Percentiles rank a stretch among this genome's conserved stretches.
phyloP scores from a whole-genome alignment of 2,888 invertebrate genomes.

The Acrobasis repandana region DNA sequence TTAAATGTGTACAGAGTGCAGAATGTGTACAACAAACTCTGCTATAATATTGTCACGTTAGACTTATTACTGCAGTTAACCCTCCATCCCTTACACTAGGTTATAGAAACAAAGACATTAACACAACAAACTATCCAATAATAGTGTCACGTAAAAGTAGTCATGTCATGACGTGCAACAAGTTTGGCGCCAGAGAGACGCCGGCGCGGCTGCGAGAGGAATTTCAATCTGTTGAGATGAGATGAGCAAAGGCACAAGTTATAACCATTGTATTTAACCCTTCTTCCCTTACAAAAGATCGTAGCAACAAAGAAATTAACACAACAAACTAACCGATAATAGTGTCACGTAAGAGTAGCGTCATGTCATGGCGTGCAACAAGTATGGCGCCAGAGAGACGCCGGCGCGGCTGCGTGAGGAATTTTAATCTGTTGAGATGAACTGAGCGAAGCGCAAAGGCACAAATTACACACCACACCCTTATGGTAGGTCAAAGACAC shows the following conservation, averaged over 20 bases:
- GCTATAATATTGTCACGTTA: constrained; percentile 63
- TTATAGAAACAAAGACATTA: too few species aligned
- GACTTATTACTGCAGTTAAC: too few species aligned
- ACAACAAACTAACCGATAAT: background rate
- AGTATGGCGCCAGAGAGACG: too few species aligned
- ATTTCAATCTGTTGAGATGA: constrained; percentile 79
- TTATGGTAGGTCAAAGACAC: too few species aligned
- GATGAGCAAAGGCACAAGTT: constrained; percentile 71
- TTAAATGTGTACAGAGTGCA: too few species aligned
- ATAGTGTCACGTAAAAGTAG: constrained; percentile 66
- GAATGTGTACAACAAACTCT: constrained; percentile 54
- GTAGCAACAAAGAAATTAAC: background rate
- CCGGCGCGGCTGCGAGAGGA: constrained; percentile 63
- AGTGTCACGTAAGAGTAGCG: too few species aligned
- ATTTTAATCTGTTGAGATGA: too few species aligned
- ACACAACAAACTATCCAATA: constrained; percentile 57
- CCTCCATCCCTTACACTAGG: too few species aligned
- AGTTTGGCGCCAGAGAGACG: constrained; percentile 71
- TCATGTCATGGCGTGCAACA: too few species aligned
- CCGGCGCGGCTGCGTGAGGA: too few species aligned
- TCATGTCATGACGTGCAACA: constrained; percentile 72
- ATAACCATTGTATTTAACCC: constrained; percentile 54
- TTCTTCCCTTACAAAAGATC: constrained; percentile 40
- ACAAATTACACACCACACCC: too few species aligned
- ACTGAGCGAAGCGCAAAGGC: too few species aligned